These are phyloP conservation scores for Penaeus japonicus DNA, from an alignment of 1,140 invertebrate species.

Conservation along the genomic window DNA sequence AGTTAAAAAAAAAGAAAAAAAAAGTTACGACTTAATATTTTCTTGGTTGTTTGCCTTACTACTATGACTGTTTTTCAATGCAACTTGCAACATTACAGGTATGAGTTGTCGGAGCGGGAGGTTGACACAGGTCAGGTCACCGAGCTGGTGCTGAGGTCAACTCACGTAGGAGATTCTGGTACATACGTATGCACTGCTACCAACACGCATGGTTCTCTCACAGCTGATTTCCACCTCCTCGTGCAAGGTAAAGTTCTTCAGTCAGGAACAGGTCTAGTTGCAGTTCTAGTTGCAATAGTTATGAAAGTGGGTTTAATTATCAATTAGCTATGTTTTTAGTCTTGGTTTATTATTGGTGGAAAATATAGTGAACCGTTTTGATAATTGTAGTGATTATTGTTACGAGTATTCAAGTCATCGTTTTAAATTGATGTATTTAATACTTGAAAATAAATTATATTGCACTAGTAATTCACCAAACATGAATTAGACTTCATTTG, in stretches of 20 bases:
- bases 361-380: too few species aligned
- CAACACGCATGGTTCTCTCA: constrained; percentile 93
- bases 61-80: neutral
- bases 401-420: too few species aligned
- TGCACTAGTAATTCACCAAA: too few species aligned
- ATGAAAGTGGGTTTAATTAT: neutral
- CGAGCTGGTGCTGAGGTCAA: neutral
- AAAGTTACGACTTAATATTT: neutral
- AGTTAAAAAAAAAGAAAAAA: too few species aligned
- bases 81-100: neutral
- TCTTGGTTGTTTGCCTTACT: neutral
- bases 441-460: too few species aligned
- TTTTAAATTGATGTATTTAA: too few species aligned
- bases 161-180: constrained; percentile 75
- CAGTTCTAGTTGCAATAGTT: neutral
- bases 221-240: constrained; percentile 93
- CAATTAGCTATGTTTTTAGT: too few species aligned
- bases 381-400: too few species aligned
- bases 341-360: too few species aligned
- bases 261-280: neutral
- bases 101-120: constrained; percentile 30
- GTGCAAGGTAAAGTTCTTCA: constrained; percentile 77
- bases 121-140: constrained; percentile 13
- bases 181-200: constrained; percentile 93
- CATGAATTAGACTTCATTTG: too few species aligned